Percentiles rank a stretch among this genome's conserved stretches.
These are phyloP conservation scores for Octopus sinensis DNA, from an alignment of 1,140 invertebrate genomes.

Conservation along the genomic window DNA sequence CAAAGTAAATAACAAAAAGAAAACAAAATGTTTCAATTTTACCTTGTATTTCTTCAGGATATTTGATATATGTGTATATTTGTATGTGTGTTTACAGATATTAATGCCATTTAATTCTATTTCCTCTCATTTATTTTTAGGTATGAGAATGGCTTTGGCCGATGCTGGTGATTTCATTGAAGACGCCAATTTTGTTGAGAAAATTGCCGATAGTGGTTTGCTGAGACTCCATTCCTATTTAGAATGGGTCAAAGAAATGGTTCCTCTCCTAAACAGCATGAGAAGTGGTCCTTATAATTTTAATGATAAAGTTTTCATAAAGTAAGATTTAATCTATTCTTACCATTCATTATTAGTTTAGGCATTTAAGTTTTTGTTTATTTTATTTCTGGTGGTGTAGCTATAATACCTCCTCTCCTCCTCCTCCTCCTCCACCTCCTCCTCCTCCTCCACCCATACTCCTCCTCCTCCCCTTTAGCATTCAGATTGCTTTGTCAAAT, in stretches of 20 bases:
- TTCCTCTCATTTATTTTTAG: conserved; percentile 32
- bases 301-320: conserved; percentile 86
- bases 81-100: too few relatives aligned
- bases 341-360: not conserved
- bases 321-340: conserved; percentile 27
- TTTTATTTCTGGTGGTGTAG: not conserved
- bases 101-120: not conserved
- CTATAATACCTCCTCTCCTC: not conserved
- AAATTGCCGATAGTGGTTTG: conserved; percentile 89
- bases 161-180: conserved; percentile 97
- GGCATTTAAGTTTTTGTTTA: not conserved
- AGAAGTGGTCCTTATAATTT: conserved; percentile 70
- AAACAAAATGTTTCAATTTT: too few relatives aligned
- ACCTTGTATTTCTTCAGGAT: too few relatives aligned
- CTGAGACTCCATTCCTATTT: conserved; percentile 79
- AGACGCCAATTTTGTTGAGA: conserved; percentile 97
- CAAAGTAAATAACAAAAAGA: too few relatives aligned
- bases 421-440: too few relatives aligned
- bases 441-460: too few relatives aligned
- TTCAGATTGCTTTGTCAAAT: too few relatives aligned
- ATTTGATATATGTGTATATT: too few relatives aligned
- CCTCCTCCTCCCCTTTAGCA: too few relatives aligned
- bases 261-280: conserved; percentile 66
- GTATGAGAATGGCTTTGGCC: conserved; percentile 84
- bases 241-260: conserved; percentile 92